Base-by-base conservation (phyloP, 2,888 invertebrate genomes). In the Iselma pallidipennis region DNA sequence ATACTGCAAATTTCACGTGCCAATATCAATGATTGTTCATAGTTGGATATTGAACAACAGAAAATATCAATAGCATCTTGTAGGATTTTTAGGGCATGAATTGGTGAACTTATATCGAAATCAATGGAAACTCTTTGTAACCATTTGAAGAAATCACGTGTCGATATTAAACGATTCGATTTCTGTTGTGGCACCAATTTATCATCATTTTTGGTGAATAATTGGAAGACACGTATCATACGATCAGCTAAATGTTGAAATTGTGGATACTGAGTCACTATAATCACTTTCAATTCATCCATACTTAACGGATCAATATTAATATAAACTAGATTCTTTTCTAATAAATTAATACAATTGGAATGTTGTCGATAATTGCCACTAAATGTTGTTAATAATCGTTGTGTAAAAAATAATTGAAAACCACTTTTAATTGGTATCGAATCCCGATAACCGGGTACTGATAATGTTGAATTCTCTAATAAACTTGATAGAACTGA, bases 31-130 rank as follows among this genome's bases (percentile, higher is more conserved):
- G 91, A 88, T 54, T 88, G 83, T 59, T 83, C 87, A 69, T 85
- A 81, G n/a, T 86, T 86, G 0, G 90, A 81, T 26, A 92, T 85
- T 23, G 92, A 91, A 55, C 91, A 91, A 64, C 94, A 93, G 80
- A 98, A 98, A 63, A 96, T 90, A 77, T 98, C 96, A 21, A 95
- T 86, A 0, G 95, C 94, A 80, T 97, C 94, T 82, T 95, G 92
- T 49, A 95, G 88, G 1, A 94, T 87, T 77, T 88, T 89, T 10
- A 90, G 77, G 4, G 88, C 89, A 0, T 89, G 88, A 33, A 86
- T 85, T 26, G 86, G 85, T 63, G 91, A 91, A 0, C 90, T 86
- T 0, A 92, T 88, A 63, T 91, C 87, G 78, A 92, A 93, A 71
- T 89, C 88, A 12, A 87, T 82, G 10, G 89, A 85, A 4, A 94